phyloP scores from a whole-genome alignment of 92 coral and sea anemone species.

The Zoanthus solanderi region DNA sequence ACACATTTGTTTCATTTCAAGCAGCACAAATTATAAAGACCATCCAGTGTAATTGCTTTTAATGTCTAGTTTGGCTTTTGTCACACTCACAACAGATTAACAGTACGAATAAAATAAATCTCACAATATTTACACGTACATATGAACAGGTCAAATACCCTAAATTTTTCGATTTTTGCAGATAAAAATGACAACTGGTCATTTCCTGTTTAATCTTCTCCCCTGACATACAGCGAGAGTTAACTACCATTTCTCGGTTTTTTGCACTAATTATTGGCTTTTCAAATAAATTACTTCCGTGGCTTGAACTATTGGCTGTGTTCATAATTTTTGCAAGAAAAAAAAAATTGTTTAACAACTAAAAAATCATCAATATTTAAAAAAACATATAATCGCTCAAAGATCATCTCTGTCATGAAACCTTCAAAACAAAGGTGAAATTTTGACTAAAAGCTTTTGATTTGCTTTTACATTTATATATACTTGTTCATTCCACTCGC shows the following conservation, averaged over 20 bases:
- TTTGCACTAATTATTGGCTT: conserved; percentile 59
- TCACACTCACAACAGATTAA: conserved; percentile 78
- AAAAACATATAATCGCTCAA: conserved; percentile 28
- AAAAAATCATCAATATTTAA: conserved; percentile 39
- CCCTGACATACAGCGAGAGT: conserved; percentile 60
- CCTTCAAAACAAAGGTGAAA: conserved; percentile 43
- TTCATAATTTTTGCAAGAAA: conserved; percentile 39
- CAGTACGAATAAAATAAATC: conserved; percentile 81
- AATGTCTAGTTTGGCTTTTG: conserved; percentile 70
- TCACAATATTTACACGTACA: conserved; percentile 66
- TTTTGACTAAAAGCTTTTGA: conserved; percentile 52
- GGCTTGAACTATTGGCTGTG: conserved; percentile 38
- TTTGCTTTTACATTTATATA: conserved; percentile 15
- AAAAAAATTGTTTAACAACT: conserved; percentile 38
- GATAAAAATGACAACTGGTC: conserved; percentile 85
- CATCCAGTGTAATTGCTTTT: conserved; percentile 87
- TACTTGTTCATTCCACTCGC: conserved; percentile 24
- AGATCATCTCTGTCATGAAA: conserved; percentile 43
- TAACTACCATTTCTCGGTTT: conserved; percentile 71
- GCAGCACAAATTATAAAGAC: conserved; percentile 82
- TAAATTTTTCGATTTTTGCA: conserved; percentile 85
- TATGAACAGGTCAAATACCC: conserved; percentile 45
- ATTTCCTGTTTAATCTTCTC: conserved; percentile 84
- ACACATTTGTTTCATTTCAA: conserved; percentile 89
- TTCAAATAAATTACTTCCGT: conserved; percentile 52